Evolutionary conservation across 2,888 invertebrate species (phyloP), one percentile per base, ranked within the genome.

Genomic region (Dryobota labecula): DNA sequence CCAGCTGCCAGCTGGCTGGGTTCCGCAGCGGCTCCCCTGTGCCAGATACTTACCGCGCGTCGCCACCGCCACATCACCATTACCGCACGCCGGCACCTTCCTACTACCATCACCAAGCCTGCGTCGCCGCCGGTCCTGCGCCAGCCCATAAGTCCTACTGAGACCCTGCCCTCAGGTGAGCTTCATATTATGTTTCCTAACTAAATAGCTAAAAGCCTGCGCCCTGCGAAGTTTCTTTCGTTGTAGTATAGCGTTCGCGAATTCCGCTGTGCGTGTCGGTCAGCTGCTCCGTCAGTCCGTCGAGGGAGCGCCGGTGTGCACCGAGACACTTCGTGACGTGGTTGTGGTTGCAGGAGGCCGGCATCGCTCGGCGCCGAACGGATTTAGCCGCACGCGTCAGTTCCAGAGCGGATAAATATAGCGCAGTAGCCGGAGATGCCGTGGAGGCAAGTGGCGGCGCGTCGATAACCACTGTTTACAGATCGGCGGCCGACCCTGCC

Each of bases 41-140:
- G 45, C 90, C 94, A 24, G 95, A 95, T 73, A 91, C 90, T 0
- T 95, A 96, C 83, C 93, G 95, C 84, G 89, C 93, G 57, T 92
- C 95, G 76, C 91, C 96, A 7, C 94, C 95, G 69, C 94, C 94
- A 47, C 95, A 96, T 76, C 95, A 96, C 72, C 94, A 95, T 92
- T 92, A 96, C 88, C 92, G 95, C 87, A 84, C 96, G 69, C 94
- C 95, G 24, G 94, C 94, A 58, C 94, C 95, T 56, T 92, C 95
- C 49, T 95, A 96, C 84, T 95, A 96, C 76, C 97, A 97, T 83
- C 97, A 97, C 85, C 97, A 97, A 90, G 96, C 97, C 81, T 97
- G 97, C 91, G 96, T 96, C 61, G 96, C 96, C 61, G 95, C 95
- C 54, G 95, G 92, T 64, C 95, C 95, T 49, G 91, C 95, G 63